These are phyloP conservation scores for Rhogogaster chlorosoma DNA, from an alignment of 2,888 invertebrate species.

Conservation along the genomic window DNA sequence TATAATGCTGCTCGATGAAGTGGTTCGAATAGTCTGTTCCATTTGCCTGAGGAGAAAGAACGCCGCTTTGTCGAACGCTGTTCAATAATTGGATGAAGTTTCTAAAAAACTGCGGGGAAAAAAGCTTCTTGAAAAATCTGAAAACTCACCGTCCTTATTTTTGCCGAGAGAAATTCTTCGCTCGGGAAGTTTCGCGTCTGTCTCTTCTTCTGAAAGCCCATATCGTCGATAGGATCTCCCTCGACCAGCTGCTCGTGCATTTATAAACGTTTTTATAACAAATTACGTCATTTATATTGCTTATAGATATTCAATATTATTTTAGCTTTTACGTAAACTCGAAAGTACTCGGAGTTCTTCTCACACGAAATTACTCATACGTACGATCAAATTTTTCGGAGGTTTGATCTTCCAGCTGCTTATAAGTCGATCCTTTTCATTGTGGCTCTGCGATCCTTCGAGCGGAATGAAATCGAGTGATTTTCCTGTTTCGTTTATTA, in stretches of 20 bases:
- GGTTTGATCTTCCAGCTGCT: background rate
- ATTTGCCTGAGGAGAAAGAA: background rate
- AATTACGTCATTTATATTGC: background rate
- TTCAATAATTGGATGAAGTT: background rate
- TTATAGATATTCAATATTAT: background rate
- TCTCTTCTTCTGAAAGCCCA: background rate
- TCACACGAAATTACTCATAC: background rate
- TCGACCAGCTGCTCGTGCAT: background rate
- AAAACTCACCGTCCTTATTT: background rate
- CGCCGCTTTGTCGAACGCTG: background rate
- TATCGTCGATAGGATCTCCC: background rate
- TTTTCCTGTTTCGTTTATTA: background rate
- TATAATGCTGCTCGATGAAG: conserved; percentile 4
- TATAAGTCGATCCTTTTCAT: background rate
- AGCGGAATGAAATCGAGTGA: background rate
- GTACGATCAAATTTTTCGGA: background rate
- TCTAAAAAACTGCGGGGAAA: background rate
- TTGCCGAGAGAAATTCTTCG: background rate
- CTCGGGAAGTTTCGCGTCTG: background rate
- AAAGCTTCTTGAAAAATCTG: background rate
- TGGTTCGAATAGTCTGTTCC: conserved; percentile 19
- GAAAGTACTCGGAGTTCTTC: background rate
- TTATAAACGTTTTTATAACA: background rate
- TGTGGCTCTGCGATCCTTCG: background rate
- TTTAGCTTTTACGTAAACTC: background rate